Evolutionary conservation across 2,113 vertebrate species (phyloP).

Genomic region (Gobiocypris rarus): DNA sequence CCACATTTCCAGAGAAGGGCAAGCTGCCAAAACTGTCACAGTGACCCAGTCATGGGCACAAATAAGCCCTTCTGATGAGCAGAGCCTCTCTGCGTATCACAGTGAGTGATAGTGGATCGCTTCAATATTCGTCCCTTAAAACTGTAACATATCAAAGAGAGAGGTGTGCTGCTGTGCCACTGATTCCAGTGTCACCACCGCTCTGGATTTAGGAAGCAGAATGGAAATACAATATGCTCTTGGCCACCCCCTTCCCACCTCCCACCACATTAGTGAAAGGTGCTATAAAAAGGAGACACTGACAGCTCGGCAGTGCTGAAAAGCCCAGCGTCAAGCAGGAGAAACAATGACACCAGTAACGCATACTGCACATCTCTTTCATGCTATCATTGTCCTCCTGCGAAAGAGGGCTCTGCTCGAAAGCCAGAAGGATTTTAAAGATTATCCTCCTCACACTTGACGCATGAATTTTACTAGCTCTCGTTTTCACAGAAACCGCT

Average conservation of each 20-base stretch:
- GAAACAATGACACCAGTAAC: slow-evolving; percentile 47
- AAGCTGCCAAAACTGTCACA: slow-evolving; percentile 60
- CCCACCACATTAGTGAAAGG: slow-evolving; percentile 50
- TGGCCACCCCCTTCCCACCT: slow-evolving; percentile 62
- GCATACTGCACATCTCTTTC: slow-evolving; percentile 53
- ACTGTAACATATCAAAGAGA: slow-evolving; percentile 22
- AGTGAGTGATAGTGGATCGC: background rate
- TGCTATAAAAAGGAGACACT: slow-evolving; percentile 59
- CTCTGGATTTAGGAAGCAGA: slow-evolving; percentile 68
- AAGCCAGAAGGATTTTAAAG: slow-evolving; percentile 60
- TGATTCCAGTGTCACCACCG: slow-evolving; percentile 61
- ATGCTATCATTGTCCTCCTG: slow-evolving; percentile 59
- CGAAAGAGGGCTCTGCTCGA: slow-evolving; percentile 53
- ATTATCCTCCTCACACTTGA: slow-evolving; percentile 66
- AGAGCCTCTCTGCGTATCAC: background rate
- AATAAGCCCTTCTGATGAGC: slow-evolving; percentile 25
- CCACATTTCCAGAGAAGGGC: slow-evolving; percentile 24
- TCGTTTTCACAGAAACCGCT: slow-evolving; percentile 38
- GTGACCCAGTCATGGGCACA: slow-evolving; percentile 58
- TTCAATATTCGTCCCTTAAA: slow-evolving; percentile 33
- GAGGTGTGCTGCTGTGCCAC: slow-evolving; percentile 49
- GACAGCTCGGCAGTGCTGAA: slow-evolving; percentile 44
- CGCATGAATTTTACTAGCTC: slow-evolving; percentile 43
- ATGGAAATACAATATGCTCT: slow-evolving; percentile 69
- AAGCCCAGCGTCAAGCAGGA: slow-evolving; percentile 46